Conservation (phyloP, 2,888 invertebrate species). For the Lycocerus yunnanus region DNA sequence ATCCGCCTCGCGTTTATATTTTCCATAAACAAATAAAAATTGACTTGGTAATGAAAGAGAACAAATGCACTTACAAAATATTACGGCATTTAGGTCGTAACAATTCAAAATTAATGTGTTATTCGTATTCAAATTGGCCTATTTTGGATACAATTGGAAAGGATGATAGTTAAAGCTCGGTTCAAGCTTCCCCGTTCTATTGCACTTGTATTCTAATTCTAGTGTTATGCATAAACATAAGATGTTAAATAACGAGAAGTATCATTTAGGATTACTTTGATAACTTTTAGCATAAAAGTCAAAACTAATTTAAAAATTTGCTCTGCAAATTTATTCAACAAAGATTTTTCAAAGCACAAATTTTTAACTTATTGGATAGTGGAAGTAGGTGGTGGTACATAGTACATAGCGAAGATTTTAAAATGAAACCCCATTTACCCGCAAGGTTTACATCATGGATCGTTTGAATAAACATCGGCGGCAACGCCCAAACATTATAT, state of each 20-base stretch:
- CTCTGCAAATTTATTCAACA: background rate
- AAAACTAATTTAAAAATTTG: background rate
- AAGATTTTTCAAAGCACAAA: background rate
- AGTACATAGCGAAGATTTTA: background rate
- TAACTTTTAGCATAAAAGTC: background rate
- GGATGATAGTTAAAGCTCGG: constrained; percentile 36
- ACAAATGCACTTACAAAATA: constrained; percentile 6
- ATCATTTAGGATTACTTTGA: constrained; percentile 7
- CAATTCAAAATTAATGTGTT: constrained; percentile 43
- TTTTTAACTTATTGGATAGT: background rate
- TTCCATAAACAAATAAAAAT: background rate
- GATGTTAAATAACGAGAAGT: constrained; percentile 19
- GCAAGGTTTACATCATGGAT: background rate
- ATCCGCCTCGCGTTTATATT: background rate
- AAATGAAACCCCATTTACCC: background rate
- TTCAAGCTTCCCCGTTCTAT: constrained; percentile 37
- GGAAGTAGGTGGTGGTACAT: background rate
- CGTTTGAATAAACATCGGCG: background rate
- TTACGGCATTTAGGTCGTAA: constrained; percentile 41
- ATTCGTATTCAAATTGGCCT: constrained; percentile 47
- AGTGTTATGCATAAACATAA: constrained; percentile 40
- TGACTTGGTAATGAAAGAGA: background rate
- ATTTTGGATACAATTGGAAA: constrained; percentile 41
- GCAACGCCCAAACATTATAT: background rate
- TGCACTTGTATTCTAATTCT: constrained; percentile 37